Evolutionary conservation across 2,797 vertebrate species (phyloP).

Genomic region (Mormyrus proboscirostris): DNA sequence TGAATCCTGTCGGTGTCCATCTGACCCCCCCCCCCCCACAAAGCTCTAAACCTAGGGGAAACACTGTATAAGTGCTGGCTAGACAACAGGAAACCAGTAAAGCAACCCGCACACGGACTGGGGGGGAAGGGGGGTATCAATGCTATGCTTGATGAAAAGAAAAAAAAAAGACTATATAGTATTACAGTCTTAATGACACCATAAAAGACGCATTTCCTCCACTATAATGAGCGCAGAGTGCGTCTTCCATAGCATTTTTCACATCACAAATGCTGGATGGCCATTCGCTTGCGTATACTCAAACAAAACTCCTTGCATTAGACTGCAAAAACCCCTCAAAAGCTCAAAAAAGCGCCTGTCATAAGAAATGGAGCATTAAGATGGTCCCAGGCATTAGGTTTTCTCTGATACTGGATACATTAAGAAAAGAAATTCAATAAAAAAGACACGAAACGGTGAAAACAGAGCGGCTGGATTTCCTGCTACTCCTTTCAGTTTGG

Average conservation of each 20-base stretch:
- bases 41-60: too few relatives aligned
- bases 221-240: not conserved
- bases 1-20: too few relatives aligned
- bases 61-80: not conserved
- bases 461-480: not conserved
- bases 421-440: not conserved
- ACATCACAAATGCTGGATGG: not conserved
- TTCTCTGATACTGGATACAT: not conserved
- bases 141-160: not conserved
- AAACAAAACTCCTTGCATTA: not conserved
- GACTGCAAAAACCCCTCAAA: not conserved
- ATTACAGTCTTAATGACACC: not conserved
- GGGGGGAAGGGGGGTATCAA: not conserved
- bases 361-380: not conserved
- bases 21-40: too few relatives aligned
- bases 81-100: not conserved
- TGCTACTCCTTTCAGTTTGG: not conserved
- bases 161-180: not conserved
- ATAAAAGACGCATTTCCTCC: conserved; percentile 3
- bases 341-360: not conserved
- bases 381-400: not conserved
- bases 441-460: not conserved
- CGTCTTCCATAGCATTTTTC: not conserved
- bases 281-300: not conserved
- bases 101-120: not conserved